phyloP scores from a whole-genome alignment of 2,797 vertebrate species.

The Falco peregrinus region DNA sequence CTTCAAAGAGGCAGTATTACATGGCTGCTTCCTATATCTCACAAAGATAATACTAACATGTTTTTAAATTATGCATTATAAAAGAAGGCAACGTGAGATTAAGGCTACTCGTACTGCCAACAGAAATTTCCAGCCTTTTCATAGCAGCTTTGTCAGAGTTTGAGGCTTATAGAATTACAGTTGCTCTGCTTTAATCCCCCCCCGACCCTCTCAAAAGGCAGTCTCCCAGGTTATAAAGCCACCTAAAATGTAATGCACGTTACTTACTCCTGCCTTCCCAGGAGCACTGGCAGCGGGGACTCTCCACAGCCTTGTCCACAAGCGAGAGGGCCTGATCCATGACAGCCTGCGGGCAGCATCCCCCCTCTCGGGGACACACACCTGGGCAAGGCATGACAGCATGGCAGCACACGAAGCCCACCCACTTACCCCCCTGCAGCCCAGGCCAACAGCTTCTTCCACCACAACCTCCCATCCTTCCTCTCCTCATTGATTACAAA shows the following conservation, averaged over 20 bases:
- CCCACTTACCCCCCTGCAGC: neutral
- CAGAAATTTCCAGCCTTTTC: neutral
- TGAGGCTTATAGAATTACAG: neutral
- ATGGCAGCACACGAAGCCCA: rapidly evolving
- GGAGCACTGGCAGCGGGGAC: neutral
- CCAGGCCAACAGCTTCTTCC: neutral
- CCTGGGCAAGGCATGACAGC: rapidly evolving
- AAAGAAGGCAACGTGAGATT: neutral
- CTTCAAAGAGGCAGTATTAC: neutral
- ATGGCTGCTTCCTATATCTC: neutral
- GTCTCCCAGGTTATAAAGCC: neutral
- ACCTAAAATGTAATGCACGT: rapidly evolving
- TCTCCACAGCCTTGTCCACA: neutral
- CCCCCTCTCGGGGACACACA: rapidly evolving
- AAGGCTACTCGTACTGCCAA: neutral
- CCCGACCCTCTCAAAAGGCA: neutral
- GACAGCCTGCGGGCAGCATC: too few species aligned
- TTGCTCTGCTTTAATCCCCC: neutral
- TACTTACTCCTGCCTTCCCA: neutral
- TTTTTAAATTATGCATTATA: neutral
- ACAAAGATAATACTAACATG: neutral
- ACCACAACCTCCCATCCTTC: neutral
- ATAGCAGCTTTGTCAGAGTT: neutral
- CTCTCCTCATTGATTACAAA: neutral
- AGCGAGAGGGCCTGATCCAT: neutral